These are phyloP conservation scores for Himalopsyche anomala DNA, from an alignment of 2,888 invertebrate genomes.

Conservation along the genomic window DNA sequence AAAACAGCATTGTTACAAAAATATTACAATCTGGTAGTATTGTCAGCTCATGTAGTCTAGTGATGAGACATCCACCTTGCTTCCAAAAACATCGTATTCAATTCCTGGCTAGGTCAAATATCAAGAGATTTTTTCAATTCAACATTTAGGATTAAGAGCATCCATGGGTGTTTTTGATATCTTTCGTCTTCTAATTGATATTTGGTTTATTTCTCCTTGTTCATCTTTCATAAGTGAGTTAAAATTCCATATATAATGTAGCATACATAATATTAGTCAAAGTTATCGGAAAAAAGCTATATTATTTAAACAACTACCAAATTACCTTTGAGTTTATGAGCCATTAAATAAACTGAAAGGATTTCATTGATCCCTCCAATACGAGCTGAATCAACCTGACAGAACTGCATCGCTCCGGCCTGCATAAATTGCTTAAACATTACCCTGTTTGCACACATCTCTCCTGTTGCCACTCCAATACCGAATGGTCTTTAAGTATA, in stretches of 20 bases:
- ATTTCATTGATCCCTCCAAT: constrained; percentile 94
- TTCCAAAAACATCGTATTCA: too few relatives aligned
- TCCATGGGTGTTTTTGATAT: background rate
- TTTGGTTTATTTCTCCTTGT: background rate
- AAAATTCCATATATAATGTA: background rate
- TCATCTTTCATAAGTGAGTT: background rate
- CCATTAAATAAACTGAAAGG: constrained; percentile 91
- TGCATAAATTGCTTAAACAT: constrained; percentile 95
- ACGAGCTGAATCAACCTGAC: constrained; percentile 93
- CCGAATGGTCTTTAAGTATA: constrained; percentile 77
- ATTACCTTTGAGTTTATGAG: constrained; percentile 86
- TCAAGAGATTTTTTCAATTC: too few relatives aligned
- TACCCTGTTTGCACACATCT: constrained; percentile 93
- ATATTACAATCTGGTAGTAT: too few relatives aligned
- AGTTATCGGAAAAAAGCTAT: background rate
- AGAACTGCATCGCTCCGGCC: constrained; percentile 87
- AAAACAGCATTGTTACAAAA: too few relatives aligned
- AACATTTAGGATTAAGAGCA: too few relatives aligned
- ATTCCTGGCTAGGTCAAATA: too few relatives aligned
- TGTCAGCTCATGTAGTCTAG: too few relatives aligned
- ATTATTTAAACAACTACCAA: background rate
- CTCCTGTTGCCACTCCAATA: constrained; percentile 93
- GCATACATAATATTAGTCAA: too few relatives aligned
- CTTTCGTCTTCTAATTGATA: background rate
- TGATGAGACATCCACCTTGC: too few relatives aligned